Conservation (phyloP, 2,888 invertebrate genomes). For the Phortica okadai region DNA sequence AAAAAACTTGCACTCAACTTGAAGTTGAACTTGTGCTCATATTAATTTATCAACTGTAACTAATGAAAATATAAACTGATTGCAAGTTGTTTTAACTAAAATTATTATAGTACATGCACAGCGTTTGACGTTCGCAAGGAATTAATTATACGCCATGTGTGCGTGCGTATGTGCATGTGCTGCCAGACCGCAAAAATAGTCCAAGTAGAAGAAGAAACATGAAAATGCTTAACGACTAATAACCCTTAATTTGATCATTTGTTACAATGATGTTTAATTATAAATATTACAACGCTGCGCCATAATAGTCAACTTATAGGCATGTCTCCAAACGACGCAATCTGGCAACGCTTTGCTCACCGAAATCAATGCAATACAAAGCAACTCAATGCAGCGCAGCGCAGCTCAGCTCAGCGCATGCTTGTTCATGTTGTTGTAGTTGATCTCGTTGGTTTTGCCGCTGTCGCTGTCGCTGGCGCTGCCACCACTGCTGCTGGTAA, state of each 20-base stretch:
- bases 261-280: neutral
- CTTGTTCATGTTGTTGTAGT: conserved; percentile 40
- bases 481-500: conserved; percentile 35
- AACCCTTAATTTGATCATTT: conserved; percentile 46
- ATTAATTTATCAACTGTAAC: conserved; percentile 57
- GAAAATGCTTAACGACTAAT: neutral
- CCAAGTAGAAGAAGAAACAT: neutral
- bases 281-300: no score
- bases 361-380: conserved; percentile 47
- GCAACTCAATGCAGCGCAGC: neutral
- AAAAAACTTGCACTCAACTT: neutral
- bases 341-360: conserved; percentile 57
- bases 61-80: conserved; percentile 68
- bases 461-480: conserved; percentile 43
- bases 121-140: conserved; percentile 34
- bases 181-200: conserved; percentile 38
- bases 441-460: conserved; percentile 43
- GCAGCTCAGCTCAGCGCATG: conserved; percentile 12
- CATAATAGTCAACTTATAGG: no score
- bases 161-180: conserved; percentile 4
- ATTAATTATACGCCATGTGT: conserved; percentile 37
- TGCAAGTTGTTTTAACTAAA: conserved; percentile 57
- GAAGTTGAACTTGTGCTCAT: conserved; percentile 23
- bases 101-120: conserved; percentile 37
- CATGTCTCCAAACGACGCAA: neutral